Conservation (phyloP, 2,888 invertebrate species). For the Bedellia somnulentella region DNA sequence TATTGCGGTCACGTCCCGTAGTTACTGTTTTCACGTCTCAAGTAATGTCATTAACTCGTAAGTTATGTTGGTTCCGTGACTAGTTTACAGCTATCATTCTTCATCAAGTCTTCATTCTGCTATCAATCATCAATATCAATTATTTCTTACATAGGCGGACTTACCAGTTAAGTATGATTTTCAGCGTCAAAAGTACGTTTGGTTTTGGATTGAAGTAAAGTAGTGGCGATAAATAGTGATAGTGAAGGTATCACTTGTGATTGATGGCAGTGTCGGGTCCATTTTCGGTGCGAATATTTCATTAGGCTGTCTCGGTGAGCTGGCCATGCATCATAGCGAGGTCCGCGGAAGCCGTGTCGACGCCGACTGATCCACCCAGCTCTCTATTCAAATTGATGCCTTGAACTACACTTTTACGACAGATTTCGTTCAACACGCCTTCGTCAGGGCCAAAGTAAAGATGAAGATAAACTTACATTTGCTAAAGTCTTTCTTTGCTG, state of each 20-base stretch:
- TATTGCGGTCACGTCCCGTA: conserved; percentile 55
- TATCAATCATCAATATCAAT: not conserved
- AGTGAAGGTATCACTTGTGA: conserved; percentile 43
- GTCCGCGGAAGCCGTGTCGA: conserved; percentile 34
- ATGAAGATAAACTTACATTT: too few species aligned
- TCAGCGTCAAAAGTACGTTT: too few species aligned
- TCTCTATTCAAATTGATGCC: conserved; percentile 48
- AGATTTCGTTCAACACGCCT: too few species aligned
- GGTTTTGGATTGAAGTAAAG: too few species aligned
- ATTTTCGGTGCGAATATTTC: conserved; percentile 48
- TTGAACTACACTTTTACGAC: too few species aligned
- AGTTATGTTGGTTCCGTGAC: conserved; percentile 53
- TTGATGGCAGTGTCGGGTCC: conserved; percentile 43
- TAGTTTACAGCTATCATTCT: conserved; percentile 27
- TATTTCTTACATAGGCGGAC: too few species aligned
- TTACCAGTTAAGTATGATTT: too few species aligned
- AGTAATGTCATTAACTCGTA: conserved; percentile 55
- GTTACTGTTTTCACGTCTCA: conserved; percentile 58
- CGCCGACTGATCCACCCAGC: conserved; percentile 39
- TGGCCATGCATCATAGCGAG: conserved; percentile 48
- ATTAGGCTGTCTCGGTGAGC: conserved; percentile 42
- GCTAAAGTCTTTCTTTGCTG: too few species aligned
- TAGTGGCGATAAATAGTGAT: too few species aligned
- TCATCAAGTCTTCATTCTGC: conserved; percentile 13
- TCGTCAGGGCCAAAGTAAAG: too few species aligned